Conservation (phyloP, 1,140 invertebrate species). For the Polypedilum vanderplanki region DNA sequence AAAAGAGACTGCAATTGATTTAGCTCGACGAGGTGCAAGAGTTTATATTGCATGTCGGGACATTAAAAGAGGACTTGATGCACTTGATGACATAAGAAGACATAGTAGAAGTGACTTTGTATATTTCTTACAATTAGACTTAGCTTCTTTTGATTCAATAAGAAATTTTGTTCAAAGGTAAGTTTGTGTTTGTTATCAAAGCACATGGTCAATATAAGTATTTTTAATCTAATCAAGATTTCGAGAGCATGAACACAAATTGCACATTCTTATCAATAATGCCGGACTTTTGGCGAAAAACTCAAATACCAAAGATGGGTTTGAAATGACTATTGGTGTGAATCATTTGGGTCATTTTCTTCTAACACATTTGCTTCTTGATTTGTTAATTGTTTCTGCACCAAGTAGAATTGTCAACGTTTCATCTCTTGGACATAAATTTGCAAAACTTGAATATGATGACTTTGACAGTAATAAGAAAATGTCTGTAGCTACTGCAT, state of each 20-base stretch:
- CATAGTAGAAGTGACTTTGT: conserved; percentile 70
- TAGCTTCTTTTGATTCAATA: conserved; percentile 73
- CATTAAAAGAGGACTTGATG: conserved; percentile 56
- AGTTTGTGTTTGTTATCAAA: no score
- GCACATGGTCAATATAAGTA: no score
- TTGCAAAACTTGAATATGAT: conserved; percentile 59
- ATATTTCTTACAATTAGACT: conserved; percentile 74
- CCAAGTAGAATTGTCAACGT: conserved; percentile 49
- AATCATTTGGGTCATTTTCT: conserved; percentile 82
- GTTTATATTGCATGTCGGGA: conserved; percentile 80
- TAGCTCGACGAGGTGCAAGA: conserved; percentile 65
- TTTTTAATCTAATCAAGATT: no score
- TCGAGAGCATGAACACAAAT: no score
- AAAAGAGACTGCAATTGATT: conserved; percentile 66
- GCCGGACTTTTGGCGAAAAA: conserved; percentile 72
- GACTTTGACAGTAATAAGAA: conserved; percentile 57
- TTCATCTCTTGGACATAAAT: conserved; percentile 42
- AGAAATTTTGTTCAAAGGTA: conserved; percentile 34
- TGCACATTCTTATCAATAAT: conserved; percentile 88
- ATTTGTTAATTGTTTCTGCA: conserved; percentile 47
- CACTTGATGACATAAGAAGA: conserved; percentile 62
- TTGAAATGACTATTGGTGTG: conserved; percentile 69
- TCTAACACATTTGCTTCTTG: conserved; percentile 68
- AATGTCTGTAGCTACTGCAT: conserved; percentile 55
- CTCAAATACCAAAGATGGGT: conserved; percentile 63